Conservation (phyloP, 2,797 vertebrate species). For the Acomys russatus region DNA sequence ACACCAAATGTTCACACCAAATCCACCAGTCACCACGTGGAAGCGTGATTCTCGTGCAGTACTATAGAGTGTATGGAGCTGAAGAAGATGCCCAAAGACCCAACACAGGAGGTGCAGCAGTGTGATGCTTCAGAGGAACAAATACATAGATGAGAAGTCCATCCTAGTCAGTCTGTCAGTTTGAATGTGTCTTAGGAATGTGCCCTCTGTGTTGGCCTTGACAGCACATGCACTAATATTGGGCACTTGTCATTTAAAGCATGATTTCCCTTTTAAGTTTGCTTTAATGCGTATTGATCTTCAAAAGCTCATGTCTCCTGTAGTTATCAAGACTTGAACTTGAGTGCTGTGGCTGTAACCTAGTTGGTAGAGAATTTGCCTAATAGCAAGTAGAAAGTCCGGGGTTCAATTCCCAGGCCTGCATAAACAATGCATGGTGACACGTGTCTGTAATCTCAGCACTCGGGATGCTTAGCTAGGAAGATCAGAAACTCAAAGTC, state of each 20-base stretch:
- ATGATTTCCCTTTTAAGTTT: slow-evolving; percentile 41
- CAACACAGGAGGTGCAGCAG: not conserved
- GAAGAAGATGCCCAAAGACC: not conserved
- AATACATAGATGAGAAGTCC: not conserved
- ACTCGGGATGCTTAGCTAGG: not conserved
- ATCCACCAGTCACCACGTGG: not conserved
- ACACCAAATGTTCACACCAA: not conserved
- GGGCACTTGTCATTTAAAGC: not conserved
- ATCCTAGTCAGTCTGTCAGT: not conserved
- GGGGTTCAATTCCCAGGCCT: not conserved
- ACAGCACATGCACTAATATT: not conserved
- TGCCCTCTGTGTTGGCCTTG: not conserved
- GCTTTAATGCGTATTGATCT: not conserved
- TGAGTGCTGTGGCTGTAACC: not conserved
- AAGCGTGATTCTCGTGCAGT: not conserved
- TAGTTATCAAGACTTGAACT: not conserved
- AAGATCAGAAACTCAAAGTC: not conserved
- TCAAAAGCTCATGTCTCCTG: not conserved
- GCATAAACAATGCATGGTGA: not conserved
- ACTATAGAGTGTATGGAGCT: not conserved
- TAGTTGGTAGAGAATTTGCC: not conserved
- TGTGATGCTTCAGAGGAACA: not conserved
- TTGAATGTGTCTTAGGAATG: not conserved
- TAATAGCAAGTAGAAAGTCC: not conserved
- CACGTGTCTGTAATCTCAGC: not conserved